Conservation (phyloP, 2,888 invertebrate genomes). For the Andrena camellia region DNA sequence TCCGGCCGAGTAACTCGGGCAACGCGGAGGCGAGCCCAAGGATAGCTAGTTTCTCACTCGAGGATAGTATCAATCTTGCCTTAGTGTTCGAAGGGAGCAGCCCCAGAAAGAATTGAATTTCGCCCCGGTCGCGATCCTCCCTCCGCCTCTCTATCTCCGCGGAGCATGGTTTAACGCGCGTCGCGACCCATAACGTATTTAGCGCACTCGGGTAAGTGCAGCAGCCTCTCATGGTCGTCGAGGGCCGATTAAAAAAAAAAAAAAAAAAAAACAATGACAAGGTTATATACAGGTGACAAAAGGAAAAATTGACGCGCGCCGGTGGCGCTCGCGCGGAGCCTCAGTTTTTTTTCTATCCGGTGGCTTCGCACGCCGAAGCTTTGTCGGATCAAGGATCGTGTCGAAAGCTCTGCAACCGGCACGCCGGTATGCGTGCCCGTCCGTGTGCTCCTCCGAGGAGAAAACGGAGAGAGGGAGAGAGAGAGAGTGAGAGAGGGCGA, state of each 20-base stretch:
- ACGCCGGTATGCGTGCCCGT: not conserved
- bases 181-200: constrained; percentile 31
- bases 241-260: constrained; percentile 16
- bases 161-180: constrained; percentile 13
- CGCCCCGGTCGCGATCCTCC: not conserved
- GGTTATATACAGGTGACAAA: constrained; percentile 41
- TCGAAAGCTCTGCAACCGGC: constrained; percentile 34
- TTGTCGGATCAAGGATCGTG: constrained; percentile 57
- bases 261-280: constrained; percentile 44
- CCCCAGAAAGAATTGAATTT: not conserved
- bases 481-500: not conserved
- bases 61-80: not conserved
- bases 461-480: not conserved
- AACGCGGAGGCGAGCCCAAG: too few relatives aligned
- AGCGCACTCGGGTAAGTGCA: constrained; percentile 16
- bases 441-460: not conserved
- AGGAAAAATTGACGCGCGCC: constrained; percentile 43
- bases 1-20: too few relatives aligned
- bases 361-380: constrained; percentile 37
- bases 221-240: constrained; percentile 32
- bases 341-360: constrained; percentile 21
- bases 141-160: not conserved
- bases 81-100: not conserved
- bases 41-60: too few relatives aligned
- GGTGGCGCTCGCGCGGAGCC: constrained; percentile 7